These are phyloP conservation scores for Pholis gunnellus DNA, from an alignment of 2,113 vertebrate species.

Conservation along the genomic window DNA sequence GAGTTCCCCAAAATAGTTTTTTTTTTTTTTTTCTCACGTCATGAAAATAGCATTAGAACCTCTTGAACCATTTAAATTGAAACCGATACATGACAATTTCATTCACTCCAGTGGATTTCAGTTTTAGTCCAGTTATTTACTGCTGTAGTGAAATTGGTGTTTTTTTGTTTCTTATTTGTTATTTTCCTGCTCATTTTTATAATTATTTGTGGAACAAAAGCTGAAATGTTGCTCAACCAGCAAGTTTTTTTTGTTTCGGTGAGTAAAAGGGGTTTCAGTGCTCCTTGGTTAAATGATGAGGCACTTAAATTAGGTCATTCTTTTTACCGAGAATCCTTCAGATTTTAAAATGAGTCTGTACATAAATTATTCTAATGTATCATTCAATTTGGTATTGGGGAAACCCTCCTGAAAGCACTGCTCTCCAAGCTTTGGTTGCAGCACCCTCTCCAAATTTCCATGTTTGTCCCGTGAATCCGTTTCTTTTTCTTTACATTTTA, in stretches of 20 bases:
- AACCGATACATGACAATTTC: conserved; percentile 56
- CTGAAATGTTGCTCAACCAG: conserved; percentile 91
- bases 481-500: conserved; percentile 20
- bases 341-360: conserved; percentile 50
- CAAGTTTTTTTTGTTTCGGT: conserved; percentile 93
- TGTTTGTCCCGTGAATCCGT: conserved; percentile 53
- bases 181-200: conserved; percentile 61
- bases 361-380: conserved; percentile 49
- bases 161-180: conserved; percentile 51
- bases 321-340: conserved; percentile 41
- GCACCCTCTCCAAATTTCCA: conserved; percentile 75
- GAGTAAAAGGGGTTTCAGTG: conserved; percentile 54
- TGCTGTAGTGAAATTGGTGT: conserved; percentile 72
- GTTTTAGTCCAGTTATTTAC: conserved; percentile 63
- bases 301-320: conserved; percentile 76
- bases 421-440: conserved; percentile 83
- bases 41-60: conserved; percentile 48
- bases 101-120: conserved; percentile 59
- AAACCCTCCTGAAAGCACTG: conserved; percentile 75
- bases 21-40: conserved; percentile 29
- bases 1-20: conserved; percentile 49
- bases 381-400: conserved; percentile 15
- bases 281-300: conserved; percentile 69
- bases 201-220: conserved; percentile 67
- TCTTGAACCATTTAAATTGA: conserved; percentile 56